A percentile compares a stretch with the other conserved stretches of the same genome.
Conservation (phyloP, 2,113 vertebrate genomes). For the Malurus melanocephalus region DNA sequence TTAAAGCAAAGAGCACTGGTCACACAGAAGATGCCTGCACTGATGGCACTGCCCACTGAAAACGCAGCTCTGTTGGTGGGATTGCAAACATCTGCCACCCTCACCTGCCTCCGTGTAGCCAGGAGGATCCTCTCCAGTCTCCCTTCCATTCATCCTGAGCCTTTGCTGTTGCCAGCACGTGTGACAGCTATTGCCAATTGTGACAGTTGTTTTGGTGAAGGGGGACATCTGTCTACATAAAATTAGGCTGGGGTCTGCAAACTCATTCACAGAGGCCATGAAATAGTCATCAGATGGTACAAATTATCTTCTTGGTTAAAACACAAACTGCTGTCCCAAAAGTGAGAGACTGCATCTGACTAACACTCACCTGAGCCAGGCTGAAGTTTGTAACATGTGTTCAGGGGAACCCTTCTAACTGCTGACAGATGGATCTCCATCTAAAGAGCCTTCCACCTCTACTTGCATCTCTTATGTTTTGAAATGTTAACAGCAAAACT, state of each 20-base stretch:
- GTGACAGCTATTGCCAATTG: slow-evolving; percentile 25
- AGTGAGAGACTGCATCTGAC: not conserved
- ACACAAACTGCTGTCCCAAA: not conserved
- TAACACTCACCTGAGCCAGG: not conserved
- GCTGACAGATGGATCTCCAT: not conserved
- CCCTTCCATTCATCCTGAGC: not conserved
- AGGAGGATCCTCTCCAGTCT: not conserved
- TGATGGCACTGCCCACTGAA: not conserved
- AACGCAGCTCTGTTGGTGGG: not conserved
- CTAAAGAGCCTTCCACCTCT: not conserved
- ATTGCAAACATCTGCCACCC: not conserved
- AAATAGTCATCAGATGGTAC: slow-evolving; percentile 48
- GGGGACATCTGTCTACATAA: slow-evolving; percentile 49
- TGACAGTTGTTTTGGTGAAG: slow-evolving; percentile 54
- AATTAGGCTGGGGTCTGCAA: slow-evolving; percentile 20
- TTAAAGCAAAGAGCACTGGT: not conserved
- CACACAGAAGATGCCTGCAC: not conserved
- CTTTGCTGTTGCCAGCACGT: not conserved
- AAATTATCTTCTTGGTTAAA: slow-evolving; percentile 42
- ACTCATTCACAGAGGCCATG: slow-evolving; percentile 21
- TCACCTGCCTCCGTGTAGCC: not conserved
- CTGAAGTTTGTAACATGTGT: not conserved
- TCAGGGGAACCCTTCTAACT: not conserved
- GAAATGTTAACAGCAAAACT: not conserved
- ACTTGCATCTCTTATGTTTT: not conserved